Evolutionary conservation across 2,888 invertebrate genomes (phyloP), one percentile per base, ranked within the genome.

Genomic region (Pelosia muscerda): DNA sequence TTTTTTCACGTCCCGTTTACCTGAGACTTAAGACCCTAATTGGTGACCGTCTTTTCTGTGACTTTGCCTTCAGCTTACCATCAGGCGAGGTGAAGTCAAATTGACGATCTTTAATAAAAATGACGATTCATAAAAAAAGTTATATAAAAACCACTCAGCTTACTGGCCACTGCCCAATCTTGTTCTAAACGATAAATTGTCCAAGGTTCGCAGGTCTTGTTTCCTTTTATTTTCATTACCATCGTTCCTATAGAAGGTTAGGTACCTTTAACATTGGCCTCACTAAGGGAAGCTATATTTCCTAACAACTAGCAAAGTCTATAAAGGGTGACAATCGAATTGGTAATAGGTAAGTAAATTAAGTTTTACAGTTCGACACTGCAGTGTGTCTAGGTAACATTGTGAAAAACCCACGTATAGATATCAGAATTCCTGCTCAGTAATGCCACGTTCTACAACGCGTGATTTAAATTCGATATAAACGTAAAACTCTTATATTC

Each of bases 321-420:
- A 55, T 25, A 34, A 13, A 55, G 34, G 19, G 23, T 22, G 23
- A 42, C 42, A 55, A 55, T 23, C 2, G 23, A 57, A 57, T 57
- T 38, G 57, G 13, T 64, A 55, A 58, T 57, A 22, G 56, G 25
- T 38, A n/a, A 55, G 15, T 49, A 57, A 57, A 64, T 64, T 49
- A 28, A 42, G 57, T 57, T 64, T 64, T 58, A 64, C 25, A 42
- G 57, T 57, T 57, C 22, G n/a, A 57, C 49, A 57, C 22, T 1
- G 63, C 13, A 19, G 25, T 56, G 57, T 49, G 19, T 10, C 42
- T 28, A 26, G n/a, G 42, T 42, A 25, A 34, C n/a, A 56, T 42
- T 42, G 26, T 49, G 15, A 19, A 34, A 34, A 54, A 58, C 57
- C 57, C 42, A 64, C 57, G 49, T 22, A 42, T 42, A 57, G 42